Base-by-base conservation (phyloP, 2,888 invertebrate genomes). In the Microctonus brassicae region DNA sequence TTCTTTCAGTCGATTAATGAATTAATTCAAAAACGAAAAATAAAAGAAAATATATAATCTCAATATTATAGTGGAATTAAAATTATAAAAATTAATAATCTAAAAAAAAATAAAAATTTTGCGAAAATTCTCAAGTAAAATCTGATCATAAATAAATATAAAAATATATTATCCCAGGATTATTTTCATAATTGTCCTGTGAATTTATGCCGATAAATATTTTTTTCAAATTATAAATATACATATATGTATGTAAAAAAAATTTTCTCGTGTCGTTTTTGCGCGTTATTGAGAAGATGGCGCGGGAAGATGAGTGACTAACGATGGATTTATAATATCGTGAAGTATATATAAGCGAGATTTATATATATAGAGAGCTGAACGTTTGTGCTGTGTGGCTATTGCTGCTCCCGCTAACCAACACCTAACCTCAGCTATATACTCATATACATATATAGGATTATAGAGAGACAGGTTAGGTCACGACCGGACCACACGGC, bases 401-500 rank as follows among this genome's bases (percentile, higher is more conserved):
- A 13, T 42, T 17, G 13, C 42, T 42, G n/a, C 42, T 42, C 42
- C 42, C 42, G 42, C 42, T n/a, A 42, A 53, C 42, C 42, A 42
- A 53, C 53, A 53, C 53, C 53, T 77, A 75, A 75, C 75, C 79
- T 77, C n/a, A n/a, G n/a, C 76, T 75, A 80, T 81, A n/a, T 13
- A 42, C n/a, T n/a, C 2, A 42, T 42, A 42, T 42, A 42, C 13
- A 42, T 42, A 42, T 1, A 42, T 42, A 42, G 42, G n/a, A 42
- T 42, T 42, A n/a, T n/a, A 42, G 5, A 13, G 42, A 77, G 82
- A 82, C 83, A 83, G 83, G 81, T 82, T 81, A 79, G 82, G 83
- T 83, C 83, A 83, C 82, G 83, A 83, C 33, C 81, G 26, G 53
- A 53, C 53, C 53, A 53, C 53, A 53, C 55, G 42, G 29, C 58